Base-by-base conservation (phyloP, 2,888 invertebrate genomes). In the Spodoptera exigua region DNA sequence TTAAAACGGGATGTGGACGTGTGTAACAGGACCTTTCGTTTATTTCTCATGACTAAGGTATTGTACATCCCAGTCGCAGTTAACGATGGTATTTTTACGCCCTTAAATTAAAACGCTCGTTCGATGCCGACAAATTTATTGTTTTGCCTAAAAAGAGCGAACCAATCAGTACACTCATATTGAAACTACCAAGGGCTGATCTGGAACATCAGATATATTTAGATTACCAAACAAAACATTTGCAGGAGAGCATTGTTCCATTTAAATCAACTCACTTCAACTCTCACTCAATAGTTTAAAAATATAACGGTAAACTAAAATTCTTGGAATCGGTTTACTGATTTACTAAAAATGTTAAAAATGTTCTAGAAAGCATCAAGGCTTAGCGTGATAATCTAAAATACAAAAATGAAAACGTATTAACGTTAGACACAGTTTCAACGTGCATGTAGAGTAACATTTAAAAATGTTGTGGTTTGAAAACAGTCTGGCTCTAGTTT, bases 1-100 rank as follows among this genome's bases (percentile, higher is more conserved):
- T 85, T 84, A 82, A 83, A 86, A 86, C 82, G 84, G 84, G 81
- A 84, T 80, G 74, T 75, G 76, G 73, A 67, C 73, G 77, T 77
- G 76, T 79, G 74, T 81, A 79, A 82, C 80, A 81, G 80, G 78
- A 78, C 78, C 79, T 74, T 74, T 68, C 66, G 64, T 73, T 75
- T 80, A 78, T 76, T 82, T 80, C 76, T 80, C 72, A 79, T 88
- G 83, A 83, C 79, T 85, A 83, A 86, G 73, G 76, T 76, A 76
- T 77, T 81, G 77, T 79, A 56, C 68, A 58, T 60, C 37, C 52
- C 59, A 52, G 52, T 62, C 70, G 66, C 64, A 64, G 54, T 76
- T 67, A 65, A 73, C 49, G 61, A 65, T 61, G 49, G 54, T 47
- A 56, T 58, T 66, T 74, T 74, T 59, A 61, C 21, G 14, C 41